Base-by-base conservation (phyloP, 2,888 invertebrate genomes). In the Zeuzera pyrina region DNA sequence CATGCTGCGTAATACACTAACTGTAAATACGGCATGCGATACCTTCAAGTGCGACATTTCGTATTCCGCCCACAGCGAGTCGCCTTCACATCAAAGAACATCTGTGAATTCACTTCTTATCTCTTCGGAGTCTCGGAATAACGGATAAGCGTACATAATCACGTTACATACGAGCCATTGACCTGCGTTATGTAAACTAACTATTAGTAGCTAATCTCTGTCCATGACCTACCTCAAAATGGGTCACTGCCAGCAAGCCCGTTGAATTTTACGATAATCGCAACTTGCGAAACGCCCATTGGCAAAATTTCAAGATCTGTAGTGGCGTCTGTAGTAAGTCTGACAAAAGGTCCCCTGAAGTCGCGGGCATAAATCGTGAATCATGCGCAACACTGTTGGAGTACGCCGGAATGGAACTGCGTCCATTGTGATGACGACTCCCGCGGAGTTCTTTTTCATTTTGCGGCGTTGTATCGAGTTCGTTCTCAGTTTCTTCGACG, bases 241-340 rank as follows among this genome's bases (percentile, higher is more conserved):
- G 57, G 79, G 74, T 74, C 78, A 77, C 66, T 76, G 78, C 68
- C 78, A 67, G 57, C 61, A 41, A 49, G 56, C 48, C 51, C 47
- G 56, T 60, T 59, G 56, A 54, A 70, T 73, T 79, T 81, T 77
- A 81, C 77, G 78, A 77, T 77, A 64, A 78, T 68, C 71, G 58
- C 60, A 51, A 50, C 54, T 55, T 60, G 70, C 71, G 63, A 71
- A 76, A 73, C 66, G 54, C 57, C 53, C 64, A 77, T 79, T 83
- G 81, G 81, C 81, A 81, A 71, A 78, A 76, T 72, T 72, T 79
- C 81, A 83, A 83, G 65, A 69, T 60, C 58, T 38, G 52, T 58
- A 61, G 58, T 60, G 50, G 52, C 61, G 79, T 81, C 81, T 81
- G 79, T 81, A 78, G 81, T 77, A 70, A 50, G 81, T 81, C 81